Conservation (phyloP, 2,113 vertebrate genomes). For the Psophia crepitans region DNA sequence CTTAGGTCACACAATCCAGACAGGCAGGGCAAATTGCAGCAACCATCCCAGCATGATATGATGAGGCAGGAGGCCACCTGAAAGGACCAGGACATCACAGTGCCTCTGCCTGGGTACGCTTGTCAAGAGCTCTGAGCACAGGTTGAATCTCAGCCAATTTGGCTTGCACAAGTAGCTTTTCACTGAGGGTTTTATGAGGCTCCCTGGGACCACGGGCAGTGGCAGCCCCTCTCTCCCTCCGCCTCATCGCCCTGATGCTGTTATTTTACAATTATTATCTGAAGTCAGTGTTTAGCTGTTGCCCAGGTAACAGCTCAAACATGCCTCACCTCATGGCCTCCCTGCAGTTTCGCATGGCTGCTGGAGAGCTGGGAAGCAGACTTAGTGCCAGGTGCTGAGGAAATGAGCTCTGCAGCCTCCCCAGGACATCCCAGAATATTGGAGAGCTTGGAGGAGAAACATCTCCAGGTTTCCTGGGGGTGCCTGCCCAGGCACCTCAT, state of each 20-base stretch:
- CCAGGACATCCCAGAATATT: not conserved
- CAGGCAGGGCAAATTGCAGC: not conserved
- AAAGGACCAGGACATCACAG: not conserved
- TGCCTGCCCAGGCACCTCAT: not conserved
- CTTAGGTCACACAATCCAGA: not conserved
- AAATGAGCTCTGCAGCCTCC: constrained; percentile 46
- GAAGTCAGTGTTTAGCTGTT: constrained; percentile 63
- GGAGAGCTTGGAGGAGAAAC: not conserved
- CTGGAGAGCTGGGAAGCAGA: not conserved
- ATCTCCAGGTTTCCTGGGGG: not conserved
- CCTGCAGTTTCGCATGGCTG: not conserved
- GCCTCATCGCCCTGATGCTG: not conserved
- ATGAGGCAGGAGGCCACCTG: not conserved
- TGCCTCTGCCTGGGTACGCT: not conserved
- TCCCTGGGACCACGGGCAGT: not conserved
- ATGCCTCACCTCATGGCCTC: constrained; percentile 48
- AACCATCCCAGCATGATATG: not conserved
- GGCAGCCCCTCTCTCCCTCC: not conserved
- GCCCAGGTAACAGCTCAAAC: constrained; percentile 61
- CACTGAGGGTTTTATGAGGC: not conserved
- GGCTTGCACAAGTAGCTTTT: not conserved
- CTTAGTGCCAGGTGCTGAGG: constrained; percentile 19
- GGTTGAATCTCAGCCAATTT: not conserved
- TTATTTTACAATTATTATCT: not conserved
- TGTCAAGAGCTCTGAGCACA: not conserved